phyloP scores from a whole-genome alignment of 2,113 vertebrate genomes.

The Boulengeromyrus knoepffleri region DNA sequence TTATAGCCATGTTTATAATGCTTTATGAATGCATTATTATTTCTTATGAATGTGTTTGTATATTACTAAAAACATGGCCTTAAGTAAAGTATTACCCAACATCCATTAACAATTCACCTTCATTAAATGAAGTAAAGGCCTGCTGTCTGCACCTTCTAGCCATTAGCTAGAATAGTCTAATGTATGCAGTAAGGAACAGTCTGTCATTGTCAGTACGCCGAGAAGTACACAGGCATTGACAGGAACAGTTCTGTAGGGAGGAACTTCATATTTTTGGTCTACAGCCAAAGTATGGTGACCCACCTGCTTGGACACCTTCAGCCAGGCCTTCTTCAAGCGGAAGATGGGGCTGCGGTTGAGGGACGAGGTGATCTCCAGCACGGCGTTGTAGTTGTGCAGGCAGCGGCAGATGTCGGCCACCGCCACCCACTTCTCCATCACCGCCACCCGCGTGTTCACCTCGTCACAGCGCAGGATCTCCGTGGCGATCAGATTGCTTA shows the following conservation, averaged over 20 bases:
- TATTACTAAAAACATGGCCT: too few relatives aligned
- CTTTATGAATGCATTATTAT: too few relatives aligned
- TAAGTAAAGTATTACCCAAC: not conserved
- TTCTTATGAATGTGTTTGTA: too few relatives aligned
- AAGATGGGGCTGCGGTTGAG: conserved; percentile 96
- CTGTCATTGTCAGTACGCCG: not conserved
- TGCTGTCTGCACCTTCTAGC: not conserved
- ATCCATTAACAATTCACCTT: not conserved
- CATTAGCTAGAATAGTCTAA: not conserved
- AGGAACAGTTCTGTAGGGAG: not conserved
- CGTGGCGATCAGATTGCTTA: conserved; percentile 90
- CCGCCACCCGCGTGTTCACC: conserved; percentile 61
- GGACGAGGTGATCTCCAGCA: conserved; percentile 92
- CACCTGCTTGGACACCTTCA: conserved; percentile 97
- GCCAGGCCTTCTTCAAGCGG: conserved; percentile 95
- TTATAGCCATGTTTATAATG: too few relatives aligned
- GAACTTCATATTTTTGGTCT: not conserved
- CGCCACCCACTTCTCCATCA: conserved; percentile 96
- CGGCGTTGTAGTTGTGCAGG: conserved; percentile 94
- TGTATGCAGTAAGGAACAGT: not conserved
- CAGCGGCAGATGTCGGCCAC: conserved; percentile 95
- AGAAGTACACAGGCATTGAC: not conserved
- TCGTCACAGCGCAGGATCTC: conserved; percentile 88
- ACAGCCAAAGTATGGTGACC: not conserved
- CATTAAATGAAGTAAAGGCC: not conserved